Conservation (phyloP, 2,113 vertebrate genomes). For the Garra rufa region DNA sequence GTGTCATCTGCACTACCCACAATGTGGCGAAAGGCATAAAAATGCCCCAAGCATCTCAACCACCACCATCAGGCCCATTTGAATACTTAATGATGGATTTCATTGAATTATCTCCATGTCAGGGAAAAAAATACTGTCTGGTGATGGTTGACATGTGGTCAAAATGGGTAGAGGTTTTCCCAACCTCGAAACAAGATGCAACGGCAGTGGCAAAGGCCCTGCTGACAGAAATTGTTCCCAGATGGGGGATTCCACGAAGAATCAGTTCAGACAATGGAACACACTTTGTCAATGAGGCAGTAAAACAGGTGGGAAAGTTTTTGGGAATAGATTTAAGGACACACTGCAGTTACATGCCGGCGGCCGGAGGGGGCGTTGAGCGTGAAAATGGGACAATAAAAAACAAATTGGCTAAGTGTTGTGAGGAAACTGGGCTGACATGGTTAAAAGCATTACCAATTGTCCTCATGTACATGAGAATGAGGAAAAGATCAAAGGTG, state of each 20-base stretch:
- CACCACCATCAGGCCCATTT: neutral
- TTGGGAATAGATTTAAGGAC: neutral
- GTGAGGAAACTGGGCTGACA: neutral
- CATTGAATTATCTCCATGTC: neutral
- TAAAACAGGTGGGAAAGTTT: neutral
- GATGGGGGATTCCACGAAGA: no score
- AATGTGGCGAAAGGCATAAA: neutral
- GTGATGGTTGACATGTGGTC: neutral
- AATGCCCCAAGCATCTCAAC: neutral
- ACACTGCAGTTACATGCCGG: accelerated
- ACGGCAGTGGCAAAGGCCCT: no score
- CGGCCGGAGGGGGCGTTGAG: accelerated
- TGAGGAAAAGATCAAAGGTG: no score
- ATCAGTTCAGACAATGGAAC: no score
- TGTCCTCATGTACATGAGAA: neutral
- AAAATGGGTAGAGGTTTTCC: neutral
- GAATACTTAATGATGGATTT: neutral
- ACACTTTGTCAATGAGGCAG: no score
- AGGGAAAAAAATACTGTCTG: neutral
- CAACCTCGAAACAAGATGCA: neutral
- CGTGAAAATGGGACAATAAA: neutral
- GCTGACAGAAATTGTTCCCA: no score
- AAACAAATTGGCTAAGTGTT: neutral
- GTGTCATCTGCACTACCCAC: neutral
- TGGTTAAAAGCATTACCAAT: neutral